A percentile compares a stretch with the other conserved stretches of the same genome.
Conservation (phyloP, 2,888 invertebrate species). For the Sinopyrophorus schimmeli region DNA sequence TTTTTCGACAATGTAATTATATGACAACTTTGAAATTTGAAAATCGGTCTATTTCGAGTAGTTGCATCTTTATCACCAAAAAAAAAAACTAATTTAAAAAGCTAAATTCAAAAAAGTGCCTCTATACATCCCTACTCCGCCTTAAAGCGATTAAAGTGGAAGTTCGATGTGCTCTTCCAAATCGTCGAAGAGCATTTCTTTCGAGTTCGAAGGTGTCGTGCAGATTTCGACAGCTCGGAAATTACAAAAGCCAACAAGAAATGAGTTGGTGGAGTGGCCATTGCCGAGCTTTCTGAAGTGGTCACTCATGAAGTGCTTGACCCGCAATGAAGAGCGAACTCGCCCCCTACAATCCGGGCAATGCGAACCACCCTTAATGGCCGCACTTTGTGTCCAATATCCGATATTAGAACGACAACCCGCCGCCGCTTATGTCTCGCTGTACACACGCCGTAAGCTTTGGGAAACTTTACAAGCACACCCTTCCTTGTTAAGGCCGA, state of each 20-base stretch:
- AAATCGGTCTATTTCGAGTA: no score
- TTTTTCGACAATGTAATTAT: no score
- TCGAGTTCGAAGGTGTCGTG: conserved; percentile 14
- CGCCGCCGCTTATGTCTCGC: conserved; percentile 26
- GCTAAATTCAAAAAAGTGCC: no score
- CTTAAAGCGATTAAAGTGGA: no score
- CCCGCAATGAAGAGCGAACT: conserved; percentile 38
- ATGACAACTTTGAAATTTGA: no score
- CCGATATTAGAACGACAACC: conserved; percentile 40
- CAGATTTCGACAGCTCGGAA: conserved; percentile 18
- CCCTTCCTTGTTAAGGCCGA: conserved; percentile 24
- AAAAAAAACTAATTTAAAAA: no score
- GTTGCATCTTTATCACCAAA: no score
- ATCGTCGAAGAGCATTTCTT: no score
- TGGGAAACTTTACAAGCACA: conserved; percentile 23
- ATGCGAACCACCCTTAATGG: conserved; percentile 38
- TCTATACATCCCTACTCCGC: no score
- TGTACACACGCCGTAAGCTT: conserved; percentile 24
- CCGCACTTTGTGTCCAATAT: conserved; percentile 41
- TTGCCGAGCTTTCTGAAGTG: conserved; percentile 26
- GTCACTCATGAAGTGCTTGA: conserved; percentile 33
- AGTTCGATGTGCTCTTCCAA: no score
- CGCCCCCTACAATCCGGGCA: conserved; percentile 33
- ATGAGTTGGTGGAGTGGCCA: conserved; percentile 31
- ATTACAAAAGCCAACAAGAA: conserved; percentile 32